A percentile compares a stretch with the other conserved stretches of the same genome.
Evolutionary conservation across 1,140 invertebrate genomes (phyloP).

Genomic region (Drosophila nigrodunni): DNA sequence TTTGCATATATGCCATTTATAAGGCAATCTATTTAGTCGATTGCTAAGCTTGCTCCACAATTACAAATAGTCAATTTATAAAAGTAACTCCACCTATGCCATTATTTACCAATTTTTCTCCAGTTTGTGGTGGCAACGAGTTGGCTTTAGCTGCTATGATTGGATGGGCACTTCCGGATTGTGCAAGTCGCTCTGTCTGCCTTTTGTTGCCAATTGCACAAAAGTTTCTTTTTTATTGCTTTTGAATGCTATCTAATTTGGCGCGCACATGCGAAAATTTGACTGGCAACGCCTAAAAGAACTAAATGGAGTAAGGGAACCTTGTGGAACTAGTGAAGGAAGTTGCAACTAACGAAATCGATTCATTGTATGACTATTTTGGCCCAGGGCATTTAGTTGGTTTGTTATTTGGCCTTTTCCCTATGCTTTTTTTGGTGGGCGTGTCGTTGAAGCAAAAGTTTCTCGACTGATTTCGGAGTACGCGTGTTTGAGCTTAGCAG

Average conservation of each 20-base stretch:
- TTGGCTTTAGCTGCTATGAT: conserved; percentile 11
- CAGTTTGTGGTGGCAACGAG: not conserved
- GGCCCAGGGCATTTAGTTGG: conserved; percentile 37
- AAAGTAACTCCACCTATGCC: conserved; percentile 15
- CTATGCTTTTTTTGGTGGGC: conserved; percentile 27
- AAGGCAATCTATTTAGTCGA: conserved; percentile 8
- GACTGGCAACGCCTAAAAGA: conserved; percentile 53
- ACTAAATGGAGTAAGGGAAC: not conserved
- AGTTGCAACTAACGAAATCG: conserved; percentile 36
- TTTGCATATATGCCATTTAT: not conserved
- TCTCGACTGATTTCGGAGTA: conserved; percentile 40
- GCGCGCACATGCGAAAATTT: conserved; percentile 66
- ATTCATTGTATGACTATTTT: conserved; percentile 36
- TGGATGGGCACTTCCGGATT: conserved; percentile 16
- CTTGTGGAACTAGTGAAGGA: not conserved
- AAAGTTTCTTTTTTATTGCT: conserved; percentile 61
- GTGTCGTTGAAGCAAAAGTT: conserved; percentile 33
- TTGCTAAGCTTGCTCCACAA: conserved; percentile 3
- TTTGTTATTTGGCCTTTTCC: conserved; percentile 15
- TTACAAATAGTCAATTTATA: conserved; percentile 17
- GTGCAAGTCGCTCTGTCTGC: not conserved
- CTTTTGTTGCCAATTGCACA: conserved; percentile 34
- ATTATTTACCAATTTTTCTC: conserved; percentile 11
- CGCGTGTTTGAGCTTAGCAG: conserved; percentile 62
- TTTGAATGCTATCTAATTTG: conserved; percentile 66